Percentiles rank a stretch among this genome's conserved stretches.
These are phyloP conservation scores for Eupithecia subumbrata DNA, from an alignment of 2,888 invertebrate genomes.

Conservation along the genomic window DNA sequence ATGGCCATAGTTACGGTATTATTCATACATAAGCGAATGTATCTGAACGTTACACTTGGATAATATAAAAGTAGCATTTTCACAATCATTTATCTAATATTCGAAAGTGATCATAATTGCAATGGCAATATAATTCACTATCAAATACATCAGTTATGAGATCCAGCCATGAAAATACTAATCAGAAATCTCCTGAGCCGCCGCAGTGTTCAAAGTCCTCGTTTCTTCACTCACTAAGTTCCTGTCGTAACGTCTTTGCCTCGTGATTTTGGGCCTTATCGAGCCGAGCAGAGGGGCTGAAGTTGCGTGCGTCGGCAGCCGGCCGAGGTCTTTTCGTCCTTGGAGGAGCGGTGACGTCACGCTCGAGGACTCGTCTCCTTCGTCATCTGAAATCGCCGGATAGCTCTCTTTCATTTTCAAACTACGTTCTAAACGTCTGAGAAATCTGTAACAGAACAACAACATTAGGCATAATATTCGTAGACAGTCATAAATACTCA, in stretches of 20 bases:
- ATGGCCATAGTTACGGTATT: conserved; percentile 2
- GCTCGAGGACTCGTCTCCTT: conserved; percentile 85
- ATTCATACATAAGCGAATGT: background rate
- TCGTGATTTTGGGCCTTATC: conserved; percentile 75
- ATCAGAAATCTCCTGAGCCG: conserved; percentile 78
- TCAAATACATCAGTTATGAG: background rate
- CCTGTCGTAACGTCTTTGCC: conserved; percentile 77
- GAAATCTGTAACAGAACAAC: conserved; percentile 81
- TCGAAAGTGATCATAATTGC: background rate
- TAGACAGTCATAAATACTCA: background rate
- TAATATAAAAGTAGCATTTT: background rate
- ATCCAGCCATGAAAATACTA: conserved; percentile 42
- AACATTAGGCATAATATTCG: conserved; percentile 13
- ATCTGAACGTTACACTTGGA: background rate
- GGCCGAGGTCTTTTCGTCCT: conserved; percentile 69
- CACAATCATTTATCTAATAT: background rate
- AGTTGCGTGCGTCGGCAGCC: conserved; percentile 71
- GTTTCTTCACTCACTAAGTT: conserved; percentile 76
- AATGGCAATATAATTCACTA: background rate
- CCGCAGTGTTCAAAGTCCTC: conserved; percentile 71
- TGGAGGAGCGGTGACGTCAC: conserved; percentile 86
- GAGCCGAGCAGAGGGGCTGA: conserved; percentile 78
- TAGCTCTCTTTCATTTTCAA: conserved; percentile 87
- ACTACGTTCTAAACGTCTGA: conserved; percentile 88
- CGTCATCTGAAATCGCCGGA: conserved; percentile 84